phyloP scores from a whole-genome alignment of 2,797 vertebrate genomes.

The Acrossocheilus fasciatus region DNA sequence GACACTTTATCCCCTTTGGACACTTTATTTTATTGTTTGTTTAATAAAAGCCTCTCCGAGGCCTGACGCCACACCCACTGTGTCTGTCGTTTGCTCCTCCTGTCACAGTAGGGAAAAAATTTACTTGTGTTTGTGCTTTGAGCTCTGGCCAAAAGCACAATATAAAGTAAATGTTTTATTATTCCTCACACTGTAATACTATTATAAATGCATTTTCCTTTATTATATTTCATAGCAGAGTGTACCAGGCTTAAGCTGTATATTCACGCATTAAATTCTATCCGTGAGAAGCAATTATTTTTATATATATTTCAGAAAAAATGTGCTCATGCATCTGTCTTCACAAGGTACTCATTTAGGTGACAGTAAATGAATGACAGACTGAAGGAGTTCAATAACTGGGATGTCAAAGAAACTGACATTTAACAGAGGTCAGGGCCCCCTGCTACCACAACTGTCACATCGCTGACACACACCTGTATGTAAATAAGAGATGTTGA shows the following conservation, averaged over 20 bases:
- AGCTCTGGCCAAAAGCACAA: background rate
- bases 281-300: background rate
- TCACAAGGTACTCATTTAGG: slow-evolving; percentile 10
- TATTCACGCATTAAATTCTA: background rate
- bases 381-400: slow-evolving; percentile 21
- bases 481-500: slow-evolving; percentile 64
- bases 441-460: slow-evolving; percentile 9
- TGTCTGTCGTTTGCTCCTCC: no score
- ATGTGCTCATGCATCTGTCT: background rate
- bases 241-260: background rate
- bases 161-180: background rate
- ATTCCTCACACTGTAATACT: background rate
- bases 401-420: slow-evolving; percentile 5
- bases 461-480: slow-evolving; percentile 42
- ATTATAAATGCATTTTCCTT: background rate
- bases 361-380: slow-evolving; percentile 14
- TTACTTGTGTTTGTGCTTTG: background rate
- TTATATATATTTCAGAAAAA: background rate
- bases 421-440: slow-evolving; percentile 10
- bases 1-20: no score
- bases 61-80: no score
- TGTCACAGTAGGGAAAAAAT: no score
- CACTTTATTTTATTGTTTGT: no score
- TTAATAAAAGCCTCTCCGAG: no score
- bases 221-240: background rate